A percentile compares a stretch with the other conserved stretches of the same genome.
These are phyloP conservation scores for Coturnix japonica DNA, from an alignment of 2,113 vertebrate species.

Conservation along the genomic window DNA sequence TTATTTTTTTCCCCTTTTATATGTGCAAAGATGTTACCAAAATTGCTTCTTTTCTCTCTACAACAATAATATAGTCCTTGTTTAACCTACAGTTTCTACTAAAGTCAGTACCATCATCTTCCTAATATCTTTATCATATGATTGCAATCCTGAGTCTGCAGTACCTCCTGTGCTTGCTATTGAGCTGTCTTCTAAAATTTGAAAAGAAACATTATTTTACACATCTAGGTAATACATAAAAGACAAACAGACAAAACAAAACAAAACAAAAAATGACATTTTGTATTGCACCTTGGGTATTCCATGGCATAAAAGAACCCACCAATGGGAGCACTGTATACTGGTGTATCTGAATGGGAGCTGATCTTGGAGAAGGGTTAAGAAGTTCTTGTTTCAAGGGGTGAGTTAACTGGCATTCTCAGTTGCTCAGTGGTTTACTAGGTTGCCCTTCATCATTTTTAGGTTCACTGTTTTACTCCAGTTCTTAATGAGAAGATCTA, in stretches of 20 bases:
- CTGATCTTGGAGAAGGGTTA: background rate
- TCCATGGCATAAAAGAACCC: background rate
- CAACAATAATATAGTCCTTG: background rate
- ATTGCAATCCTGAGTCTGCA: background rate
- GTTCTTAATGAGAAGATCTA: background rate
- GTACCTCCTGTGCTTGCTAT: background rate
- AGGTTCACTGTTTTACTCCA: background rate
- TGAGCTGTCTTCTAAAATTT: background rate
- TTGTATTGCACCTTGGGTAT: background rate
- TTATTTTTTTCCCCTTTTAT: constrained; percentile 28
- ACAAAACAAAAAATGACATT: background rate
- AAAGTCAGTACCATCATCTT: background rate
- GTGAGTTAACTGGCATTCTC: background rate
- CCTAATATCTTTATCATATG: background rate
- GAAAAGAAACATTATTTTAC: background rate
- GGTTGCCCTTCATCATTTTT: background rate
- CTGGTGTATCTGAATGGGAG: background rate
- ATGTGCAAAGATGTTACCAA: background rate
- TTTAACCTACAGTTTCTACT: background rate
- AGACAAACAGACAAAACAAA: background rate
- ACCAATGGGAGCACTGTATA: background rate
- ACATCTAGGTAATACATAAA: background rate
- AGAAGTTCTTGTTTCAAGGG: background rate
- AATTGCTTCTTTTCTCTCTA: background rate
- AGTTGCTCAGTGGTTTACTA: background rate